Percentiles rank a stretch among this genome's conserved stretches.
Conservation (phyloP, 2,888 invertebrate genomes). For the Chymomyza procnemis region DNA sequence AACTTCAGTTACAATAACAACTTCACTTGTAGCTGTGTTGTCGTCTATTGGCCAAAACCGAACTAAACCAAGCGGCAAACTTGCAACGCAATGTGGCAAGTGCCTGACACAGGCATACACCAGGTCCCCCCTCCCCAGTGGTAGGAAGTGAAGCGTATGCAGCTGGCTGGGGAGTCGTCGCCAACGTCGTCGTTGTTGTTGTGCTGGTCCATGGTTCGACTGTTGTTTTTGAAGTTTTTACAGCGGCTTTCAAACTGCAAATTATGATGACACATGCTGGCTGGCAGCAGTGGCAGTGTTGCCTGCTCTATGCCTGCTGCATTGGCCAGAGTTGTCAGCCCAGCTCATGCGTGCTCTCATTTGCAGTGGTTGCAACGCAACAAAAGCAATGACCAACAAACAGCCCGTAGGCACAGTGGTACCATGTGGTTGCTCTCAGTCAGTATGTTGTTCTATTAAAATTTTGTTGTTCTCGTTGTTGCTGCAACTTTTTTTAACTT, state of each 20-base stretch:
- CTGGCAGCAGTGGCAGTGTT: neutral
- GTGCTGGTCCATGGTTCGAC: neutral
- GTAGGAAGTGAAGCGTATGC: neutral
- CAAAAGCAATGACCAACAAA: neutral
- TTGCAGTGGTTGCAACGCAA: neutral
- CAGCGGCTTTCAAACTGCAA: neutral
- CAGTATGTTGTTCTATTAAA: neutral
- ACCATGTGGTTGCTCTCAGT: neutral
- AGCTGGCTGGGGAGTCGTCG: neutral
- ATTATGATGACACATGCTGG: constrained; percentile 3
- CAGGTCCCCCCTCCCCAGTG: neutral
- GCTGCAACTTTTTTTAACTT: neutral
- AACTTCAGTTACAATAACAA: constrained; percentile 1
- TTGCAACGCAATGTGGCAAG: neutral
- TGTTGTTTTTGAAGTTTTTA: neutral
- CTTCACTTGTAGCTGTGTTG: constrained; percentile 3
- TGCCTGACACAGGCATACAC: neutral
- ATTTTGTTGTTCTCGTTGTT: neutral
- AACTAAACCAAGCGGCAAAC: neutral
- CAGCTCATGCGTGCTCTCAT: constrained; percentile 3
- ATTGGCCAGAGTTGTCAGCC: neutral
- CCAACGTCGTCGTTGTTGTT: too few relatives aligned
- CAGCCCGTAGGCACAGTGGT: neutral
- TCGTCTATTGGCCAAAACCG: neutral
- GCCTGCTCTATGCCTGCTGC: neutral